phyloP scores from a whole-genome alignment of 1,140 invertebrate species.

The Macrobrachium rosenbergii region DNA sequence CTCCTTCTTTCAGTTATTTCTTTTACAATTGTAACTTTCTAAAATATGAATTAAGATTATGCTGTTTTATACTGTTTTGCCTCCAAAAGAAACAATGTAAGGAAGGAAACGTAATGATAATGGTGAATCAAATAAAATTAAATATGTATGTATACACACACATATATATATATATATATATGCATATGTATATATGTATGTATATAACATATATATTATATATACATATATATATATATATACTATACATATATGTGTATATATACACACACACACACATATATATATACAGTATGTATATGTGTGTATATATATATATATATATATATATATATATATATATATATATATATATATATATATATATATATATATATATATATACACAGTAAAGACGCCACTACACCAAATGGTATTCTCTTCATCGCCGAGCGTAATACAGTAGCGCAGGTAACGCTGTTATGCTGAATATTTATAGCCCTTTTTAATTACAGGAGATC shows the following conservation, averaged over 20 bases:
- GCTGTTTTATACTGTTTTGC: no score
- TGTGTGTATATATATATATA: conserved; percentile 3
- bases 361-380: conserved; percentile 17
- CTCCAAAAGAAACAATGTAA: no score
- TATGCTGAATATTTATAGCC: no score
- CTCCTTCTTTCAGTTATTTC: no score
- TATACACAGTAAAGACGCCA: not conserved
- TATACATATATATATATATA: conserved; percentile 34
- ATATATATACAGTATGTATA: not conserved
- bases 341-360: conserved; percentile 17
- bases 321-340: conserved; percentile 18
- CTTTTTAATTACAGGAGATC: no score
- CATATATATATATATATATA: conserved; percentile 37
- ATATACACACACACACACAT: not conserved
- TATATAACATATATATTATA: conserved; percentile 28
- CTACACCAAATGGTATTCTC: no score
- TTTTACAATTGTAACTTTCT: no score
- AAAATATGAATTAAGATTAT: no score
- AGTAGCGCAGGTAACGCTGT: no score
- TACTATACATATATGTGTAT: not conserved
- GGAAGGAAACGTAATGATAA: no score
- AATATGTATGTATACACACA: conserved; percentile 3
- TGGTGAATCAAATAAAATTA: not conserved
- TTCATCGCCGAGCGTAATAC: no score
- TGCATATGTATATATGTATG: not conserved